A percentile compares a stretch with the other conserved stretches of the same genome.
These are phyloP conservation scores for Pyrrhura leucotis DNA, from an alignment of 2,797 vertebrate genomes.

Conservation along the genomic window DNA sequence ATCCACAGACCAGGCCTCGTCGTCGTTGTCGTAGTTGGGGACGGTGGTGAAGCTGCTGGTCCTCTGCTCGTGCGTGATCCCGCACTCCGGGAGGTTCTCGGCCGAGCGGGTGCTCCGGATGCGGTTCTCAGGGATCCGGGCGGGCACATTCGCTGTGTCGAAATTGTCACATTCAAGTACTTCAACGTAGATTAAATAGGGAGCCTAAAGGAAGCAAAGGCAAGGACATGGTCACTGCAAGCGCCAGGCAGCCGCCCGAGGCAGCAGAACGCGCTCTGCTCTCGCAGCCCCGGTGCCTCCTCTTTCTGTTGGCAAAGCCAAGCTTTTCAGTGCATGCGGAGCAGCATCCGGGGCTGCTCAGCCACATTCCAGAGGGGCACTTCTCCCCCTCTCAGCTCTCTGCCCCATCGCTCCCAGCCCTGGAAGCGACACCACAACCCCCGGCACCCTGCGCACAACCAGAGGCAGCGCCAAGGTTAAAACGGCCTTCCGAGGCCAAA, in stretches of 20 bases:
- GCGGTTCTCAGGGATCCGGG: conserved; percentile 92
- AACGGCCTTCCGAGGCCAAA: rapidly evolving
- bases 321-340: rapidly evolving
- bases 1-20: conserved; percentile 95
- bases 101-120: conserved; percentile 94
- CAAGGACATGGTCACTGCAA: rapidly evolving
- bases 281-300: rapidly evolving
- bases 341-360: background rate
- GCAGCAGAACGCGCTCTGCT: rapidly evolving
- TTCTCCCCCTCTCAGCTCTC: background rate
- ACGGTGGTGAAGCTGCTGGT: conserved; percentile 89
- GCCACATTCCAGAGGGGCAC: rapidly evolving
- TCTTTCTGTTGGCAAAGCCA: no score
- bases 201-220: conserved; percentile 79
- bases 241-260: background rate
- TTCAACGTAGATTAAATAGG: conserved; percentile 96
- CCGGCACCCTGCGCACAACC: rapidly evolving
- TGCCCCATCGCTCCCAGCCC: background rate
- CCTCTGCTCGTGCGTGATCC: conserved; percentile 87
- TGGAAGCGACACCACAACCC: rapidly evolving
- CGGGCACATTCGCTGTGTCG: conserved; percentile 89
- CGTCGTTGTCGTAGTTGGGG: conserved; percentile 95
- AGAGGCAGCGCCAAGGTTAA: rapidly evolving
- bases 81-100: conserved; percentile 93
- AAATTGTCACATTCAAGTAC: conserved; percentile 96